Evolutionary conservation across 2,888 invertebrate genomes (phyloP), one percentile per base, ranked within the genome.

Genomic region (Nymphalis polychloros): DNA sequence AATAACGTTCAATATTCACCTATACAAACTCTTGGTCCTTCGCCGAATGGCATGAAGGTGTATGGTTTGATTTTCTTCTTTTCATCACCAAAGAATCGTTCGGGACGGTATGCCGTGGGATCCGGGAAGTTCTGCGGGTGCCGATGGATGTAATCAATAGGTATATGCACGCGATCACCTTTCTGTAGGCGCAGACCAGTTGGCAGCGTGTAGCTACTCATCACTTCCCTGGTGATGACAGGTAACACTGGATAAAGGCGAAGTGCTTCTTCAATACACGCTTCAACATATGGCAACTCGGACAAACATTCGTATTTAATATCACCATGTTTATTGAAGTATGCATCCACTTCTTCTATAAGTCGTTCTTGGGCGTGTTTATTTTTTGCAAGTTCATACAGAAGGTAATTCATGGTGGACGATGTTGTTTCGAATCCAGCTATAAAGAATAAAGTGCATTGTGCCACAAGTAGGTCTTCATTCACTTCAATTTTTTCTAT

Each of bases 381-480:
- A 20, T 82, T 69, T 67, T 84, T 86, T 0, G 87, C 83, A 0
- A 88, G 67, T 67, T 87, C 86, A 60, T 75, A 87, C 1, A 88
- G 67, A 5, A 81, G 78, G 48, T 79, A 79, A 13, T 78, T 76
- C 16, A 83, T 69, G 0, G 84, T 83, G 0, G 78, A 77, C 0
- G 88, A 75, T 1, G 88, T 84, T 0, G 88, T 86, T 41, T 89
- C 87, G 35, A 78, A 88, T 2, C 89, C 88, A 16, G 86, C 88
- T 0, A 70, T 81, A 27, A 88, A 89, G 59, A 95, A 93, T 0
- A 92, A 74, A 8, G 93, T 83, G 3, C 93, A 91, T 67, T 95
- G 94, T 0, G 94, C 89, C 0, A 91, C 86, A 7, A 94, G 73
- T 49, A 94, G 77, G 3, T 92, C 84, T 16, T 93, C 77, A 0